Evolutionary conservation across 2,113 vertebrate genomes (phyloP).

Genomic region (Arenaria interpres): DNA sequence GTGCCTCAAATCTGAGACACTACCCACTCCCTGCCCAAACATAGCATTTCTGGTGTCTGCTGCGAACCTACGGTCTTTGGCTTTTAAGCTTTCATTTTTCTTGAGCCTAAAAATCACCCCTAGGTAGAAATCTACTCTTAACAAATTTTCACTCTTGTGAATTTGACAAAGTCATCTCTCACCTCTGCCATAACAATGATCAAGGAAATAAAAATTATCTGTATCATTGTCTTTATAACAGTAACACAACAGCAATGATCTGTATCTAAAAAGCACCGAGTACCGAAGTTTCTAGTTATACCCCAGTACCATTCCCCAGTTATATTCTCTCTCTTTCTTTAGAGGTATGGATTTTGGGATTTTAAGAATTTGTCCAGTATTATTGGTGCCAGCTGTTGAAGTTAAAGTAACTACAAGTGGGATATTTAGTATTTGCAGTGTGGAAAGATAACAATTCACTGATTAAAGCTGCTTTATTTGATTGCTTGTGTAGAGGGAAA

Average conservation of each 20-base stretch:
- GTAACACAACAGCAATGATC: background rate
- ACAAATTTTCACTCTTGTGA: background rate
- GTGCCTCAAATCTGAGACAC: background rate
- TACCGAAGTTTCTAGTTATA: no score
- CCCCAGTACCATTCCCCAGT: background rate
- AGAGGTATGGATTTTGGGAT: background rate
- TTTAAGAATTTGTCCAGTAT: background rate
- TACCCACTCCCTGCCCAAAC: fast-evolving
- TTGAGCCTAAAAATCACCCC: background rate
- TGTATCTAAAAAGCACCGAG: background rate
- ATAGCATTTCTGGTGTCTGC: background rate
- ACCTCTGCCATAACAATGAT: background rate
- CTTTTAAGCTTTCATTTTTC: background rate
- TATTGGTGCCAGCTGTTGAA: background rate
- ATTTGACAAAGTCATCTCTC: background rate
- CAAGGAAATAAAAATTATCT: background rate
- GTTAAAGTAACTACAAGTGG: background rate
- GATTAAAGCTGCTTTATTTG: background rate
- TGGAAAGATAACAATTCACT: background rate
- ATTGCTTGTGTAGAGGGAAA: background rate
- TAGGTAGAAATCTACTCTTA: background rate
- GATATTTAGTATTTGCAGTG: background rate
- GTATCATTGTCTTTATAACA: background rate
- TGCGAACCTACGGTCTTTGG: background rate
- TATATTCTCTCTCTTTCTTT: background rate